Conservation (phyloP, 2,797 vertebrate genomes). For the Borostomias antarcticus region DNA sequence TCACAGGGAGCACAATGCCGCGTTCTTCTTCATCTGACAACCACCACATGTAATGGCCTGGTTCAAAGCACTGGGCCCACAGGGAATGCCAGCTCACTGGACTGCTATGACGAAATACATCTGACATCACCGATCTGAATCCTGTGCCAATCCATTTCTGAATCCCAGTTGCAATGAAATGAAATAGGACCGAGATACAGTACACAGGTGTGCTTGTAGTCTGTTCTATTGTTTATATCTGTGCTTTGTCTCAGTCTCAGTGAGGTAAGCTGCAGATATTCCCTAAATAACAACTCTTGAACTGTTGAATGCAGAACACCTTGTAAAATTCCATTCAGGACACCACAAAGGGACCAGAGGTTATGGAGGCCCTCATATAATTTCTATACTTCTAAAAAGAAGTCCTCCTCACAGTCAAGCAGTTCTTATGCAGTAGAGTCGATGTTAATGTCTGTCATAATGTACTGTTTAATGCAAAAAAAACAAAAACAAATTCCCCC, state of each 20-base stretch:
- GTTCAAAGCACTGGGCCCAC: slow-evolving; percentile 14
- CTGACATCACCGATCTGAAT: background rate
- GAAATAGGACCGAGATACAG: background rate
- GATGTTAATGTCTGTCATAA: background rate
- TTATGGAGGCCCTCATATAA: slow-evolving; percentile 10
- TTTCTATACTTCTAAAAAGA: slow-evolving; percentile 40
- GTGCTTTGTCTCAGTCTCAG: slow-evolving; percentile 47
- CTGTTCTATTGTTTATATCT: slow-evolving; percentile 8
- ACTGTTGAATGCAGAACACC: slow-evolving; percentile 26
- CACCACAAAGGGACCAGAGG: slow-evolving; percentile 11
- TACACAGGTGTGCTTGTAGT: slow-evolving; percentile 11
- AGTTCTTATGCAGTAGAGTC: slow-evolving; percentile 9
- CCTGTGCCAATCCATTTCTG: background rate
- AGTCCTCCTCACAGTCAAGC: slow-evolving; percentile 1
- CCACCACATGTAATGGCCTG: background rate
- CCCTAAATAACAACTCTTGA: slow-evolving; percentile 26
- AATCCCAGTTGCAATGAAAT: background rate
- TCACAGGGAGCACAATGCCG: slow-evolving; percentile 33
- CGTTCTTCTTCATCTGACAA: slow-evolving; percentile 18
- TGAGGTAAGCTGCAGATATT: slow-evolving; percentile 35
- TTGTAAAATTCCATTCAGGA: slow-evolving; percentile 21
- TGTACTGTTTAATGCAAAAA: too few species aligned
- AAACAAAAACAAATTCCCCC: too few species aligned
- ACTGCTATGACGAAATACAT: background rate
- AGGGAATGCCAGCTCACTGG: background rate